These are phyloP conservation scores for Drosophila mojavensis DNA, from an alignment of 1,140 invertebrate genomes.

Conservation along the genomic window DNA sequence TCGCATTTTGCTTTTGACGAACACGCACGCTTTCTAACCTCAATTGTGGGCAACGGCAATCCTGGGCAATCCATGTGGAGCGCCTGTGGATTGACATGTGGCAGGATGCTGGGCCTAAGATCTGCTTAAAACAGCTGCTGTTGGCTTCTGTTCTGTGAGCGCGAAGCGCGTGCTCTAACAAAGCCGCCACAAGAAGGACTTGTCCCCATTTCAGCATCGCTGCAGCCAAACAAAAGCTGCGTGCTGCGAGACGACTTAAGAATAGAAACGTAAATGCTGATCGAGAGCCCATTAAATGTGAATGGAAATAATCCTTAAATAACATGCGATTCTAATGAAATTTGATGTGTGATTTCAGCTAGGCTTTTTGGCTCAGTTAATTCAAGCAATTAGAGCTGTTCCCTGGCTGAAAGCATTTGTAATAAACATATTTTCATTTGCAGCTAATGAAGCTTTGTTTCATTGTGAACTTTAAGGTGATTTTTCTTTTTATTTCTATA, in stretches of 20 bases:
- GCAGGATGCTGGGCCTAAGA: constrained; percentile 36
- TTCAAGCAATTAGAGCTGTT: not conserved
- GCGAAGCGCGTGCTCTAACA: constrained; percentile 29
- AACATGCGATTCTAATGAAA: not conserved
- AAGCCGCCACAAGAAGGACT: constrained; percentile 11
- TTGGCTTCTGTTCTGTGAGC: not conserved
- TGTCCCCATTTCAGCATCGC: not conserved
- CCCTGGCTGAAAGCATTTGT: not conserved
- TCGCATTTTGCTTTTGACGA: constrained; percentile 36
- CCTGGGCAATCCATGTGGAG: constrained; percentile 7
- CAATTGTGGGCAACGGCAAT: constrained; percentile 47
- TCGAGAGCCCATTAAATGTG: not conserved
- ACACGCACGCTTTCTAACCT: constrained; percentile 58
- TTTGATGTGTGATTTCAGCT: not conserved
- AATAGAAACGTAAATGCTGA: not conserved
- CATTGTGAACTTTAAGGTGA: constrained; percentile 37
- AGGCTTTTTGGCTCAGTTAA: not conserved
- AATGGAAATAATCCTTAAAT: not conserved
- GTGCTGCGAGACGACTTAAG: constrained; percentile 21
- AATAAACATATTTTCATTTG: constrained; percentile 1
- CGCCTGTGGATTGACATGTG: constrained; percentile 68
- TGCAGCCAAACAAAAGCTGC: constrained; percentile 40
- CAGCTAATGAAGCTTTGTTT: constrained; percentile 50
- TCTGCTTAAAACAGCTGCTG: constrained; percentile 50
- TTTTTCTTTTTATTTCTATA: not conserved